Conservation (phyloP, 2,113 vertebrate species). For the Stomatorhinus ivindoensis region DNA sequence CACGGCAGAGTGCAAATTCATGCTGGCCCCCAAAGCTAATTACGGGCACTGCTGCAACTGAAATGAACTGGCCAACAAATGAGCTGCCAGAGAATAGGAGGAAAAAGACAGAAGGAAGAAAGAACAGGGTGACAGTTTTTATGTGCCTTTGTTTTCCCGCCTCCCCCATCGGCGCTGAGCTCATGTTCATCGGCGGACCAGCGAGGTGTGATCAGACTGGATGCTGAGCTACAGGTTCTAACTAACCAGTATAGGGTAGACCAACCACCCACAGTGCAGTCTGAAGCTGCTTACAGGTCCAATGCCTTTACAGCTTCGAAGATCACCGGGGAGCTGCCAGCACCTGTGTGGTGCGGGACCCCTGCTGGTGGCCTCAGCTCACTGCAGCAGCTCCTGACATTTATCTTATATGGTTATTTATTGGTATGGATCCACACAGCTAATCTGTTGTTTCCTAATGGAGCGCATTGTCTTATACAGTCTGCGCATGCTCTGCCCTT, state of each 20-base stretch:
- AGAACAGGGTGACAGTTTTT: background rate
- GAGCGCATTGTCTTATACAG: background rate
- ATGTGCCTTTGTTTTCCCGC: background rate
- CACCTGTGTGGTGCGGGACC: background rate
- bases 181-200: background rate
- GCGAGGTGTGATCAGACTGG: background rate
- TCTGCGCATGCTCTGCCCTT: background rate
- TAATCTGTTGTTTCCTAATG: background rate
- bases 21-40: background rate
- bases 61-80: background rate
- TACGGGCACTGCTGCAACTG: background rate
- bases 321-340: background rate
- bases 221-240: constrained; percentile 33
- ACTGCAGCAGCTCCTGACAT: background rate
- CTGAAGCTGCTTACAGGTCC: background rate
- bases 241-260: constrained; percentile 17
- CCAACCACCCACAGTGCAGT: constrained; percentile 21
- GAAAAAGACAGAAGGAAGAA: background rate
- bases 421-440: background rate
- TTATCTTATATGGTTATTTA: background rate
- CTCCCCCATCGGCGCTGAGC: background rate
- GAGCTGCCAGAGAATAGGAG: background rate
- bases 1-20: background rate
- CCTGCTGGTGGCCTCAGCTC: background rate
- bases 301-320: background rate